Evolutionary conservation across 2,113 vertebrate genomes (phyloP), one percentile per base, ranked within the genome.

Genomic region (Rhodinocichla rosea): DNA sequence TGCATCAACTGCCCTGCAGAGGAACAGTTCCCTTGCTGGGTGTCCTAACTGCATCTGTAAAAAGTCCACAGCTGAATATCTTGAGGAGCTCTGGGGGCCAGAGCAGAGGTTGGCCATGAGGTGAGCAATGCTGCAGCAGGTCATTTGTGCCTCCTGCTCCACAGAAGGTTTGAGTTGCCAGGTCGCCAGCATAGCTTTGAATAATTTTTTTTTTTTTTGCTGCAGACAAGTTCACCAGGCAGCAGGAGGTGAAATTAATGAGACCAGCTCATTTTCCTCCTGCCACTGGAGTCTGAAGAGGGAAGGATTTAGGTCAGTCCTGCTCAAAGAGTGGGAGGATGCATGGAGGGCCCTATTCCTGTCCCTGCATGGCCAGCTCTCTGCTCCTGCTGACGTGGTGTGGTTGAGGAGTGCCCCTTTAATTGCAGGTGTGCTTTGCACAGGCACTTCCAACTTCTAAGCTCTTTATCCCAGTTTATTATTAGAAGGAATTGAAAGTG

Each of bases 201-300:
- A 68, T 76, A 3, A 0, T 35, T 60, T 28, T 59, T 33, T 67
- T 32, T n/a, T 62, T 62, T 80, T 70, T 30, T 40, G 0, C 52
- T 79, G 39, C 2, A 5, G 68, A 84, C 39, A 90, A 79, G 86
- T 77, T 86, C 82, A 77, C 83, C 37, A 69, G 70, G 83, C 91
- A 93, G 89, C 3, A 0, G 96, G 91, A 94, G 86, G 33, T 92
- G 91, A 95, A 95, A 90, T 95, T 92, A 94, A 95, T 94, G 88
- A 97, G 88, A 85, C 70, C 0, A 0, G 19, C 42, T 96, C 73
- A 1, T 92, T 92, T 93, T 83, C 60, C 42, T 90, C 11, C 68
- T 88, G 73, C 71, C 60, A 55, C 52, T 0, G 0, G 22, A 55
- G 33, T 50, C 79, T 92, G 81, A 75, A 80, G 86, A 52, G 62